Conservation (phyloP, 2,888 invertebrate genomes). For the Cyclophora punctaria region DNA sequence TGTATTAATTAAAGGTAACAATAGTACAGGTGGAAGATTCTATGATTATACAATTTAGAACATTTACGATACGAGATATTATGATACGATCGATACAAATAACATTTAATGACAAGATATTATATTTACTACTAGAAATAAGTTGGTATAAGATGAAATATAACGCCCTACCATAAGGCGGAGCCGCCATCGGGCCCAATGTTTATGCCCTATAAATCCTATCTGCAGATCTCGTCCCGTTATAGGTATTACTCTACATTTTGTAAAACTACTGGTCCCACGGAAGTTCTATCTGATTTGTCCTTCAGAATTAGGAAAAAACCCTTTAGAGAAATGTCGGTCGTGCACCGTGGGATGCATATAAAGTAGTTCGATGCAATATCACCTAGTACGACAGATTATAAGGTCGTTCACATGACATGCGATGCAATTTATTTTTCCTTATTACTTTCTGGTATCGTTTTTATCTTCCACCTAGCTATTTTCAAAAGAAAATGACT, state of each 20-base stretch:
- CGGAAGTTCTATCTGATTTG: conserved; percentile 47
- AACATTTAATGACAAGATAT: not conserved
- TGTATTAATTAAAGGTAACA: not conserved
- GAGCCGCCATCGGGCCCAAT: not conserved
- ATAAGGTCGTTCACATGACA: conserved; percentile 7
- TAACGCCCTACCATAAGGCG: conserved; percentile 1
- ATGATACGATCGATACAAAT: not conserved
- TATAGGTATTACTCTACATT: conserved; percentile 22
- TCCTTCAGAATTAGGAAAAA: conserved; percentile 24
- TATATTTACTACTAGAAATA: not conserved
- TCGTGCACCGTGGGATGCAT: conserved; percentile 25
- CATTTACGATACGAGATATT: not conserved
- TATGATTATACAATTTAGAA: not conserved
- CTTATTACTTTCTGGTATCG: conserved; percentile 30
- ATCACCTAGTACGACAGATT: conserved; percentile 2
- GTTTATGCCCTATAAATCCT: not conserved
- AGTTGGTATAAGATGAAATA: not conserved
- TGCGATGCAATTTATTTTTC: conserved; percentile 21
- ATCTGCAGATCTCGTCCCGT: conserved; percentile 4
- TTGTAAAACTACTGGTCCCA: conserved; percentile 48
- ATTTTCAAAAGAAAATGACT: conserved; percentile 73
- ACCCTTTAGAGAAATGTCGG: conserved; percentile 18
- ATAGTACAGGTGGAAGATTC: conserved; percentile 3
- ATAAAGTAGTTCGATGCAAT: conserved; percentile 15
- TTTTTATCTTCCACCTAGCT: conserved; percentile 54